phyloP scores from a whole-genome alignment of 2,113 vertebrate genomes.

The Cinclus cinclus region DNA sequence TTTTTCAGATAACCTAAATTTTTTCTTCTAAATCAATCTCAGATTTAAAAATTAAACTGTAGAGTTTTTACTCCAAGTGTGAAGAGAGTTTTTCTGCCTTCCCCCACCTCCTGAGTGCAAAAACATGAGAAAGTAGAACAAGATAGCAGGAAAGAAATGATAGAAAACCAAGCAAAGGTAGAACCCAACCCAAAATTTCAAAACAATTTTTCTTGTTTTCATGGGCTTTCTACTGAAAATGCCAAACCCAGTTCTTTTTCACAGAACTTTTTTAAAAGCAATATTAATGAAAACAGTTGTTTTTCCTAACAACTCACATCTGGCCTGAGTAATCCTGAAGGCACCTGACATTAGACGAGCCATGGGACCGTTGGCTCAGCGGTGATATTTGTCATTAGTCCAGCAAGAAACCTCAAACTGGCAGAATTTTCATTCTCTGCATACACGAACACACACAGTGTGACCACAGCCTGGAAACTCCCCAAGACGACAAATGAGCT shows the following conservation, averaged over 20 bases:
- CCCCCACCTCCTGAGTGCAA: not conserved
- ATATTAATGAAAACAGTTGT: conserved; percentile 37
- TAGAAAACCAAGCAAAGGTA: not conserved
- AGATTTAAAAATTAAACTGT: not conserved
- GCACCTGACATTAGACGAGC: conserved; percentile 52
- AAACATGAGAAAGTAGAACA: not conserved
- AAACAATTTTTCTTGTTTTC: not conserved
- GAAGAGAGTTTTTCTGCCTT: not conserved
- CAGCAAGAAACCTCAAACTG: conserved; percentile 62
- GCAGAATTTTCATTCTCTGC: conserved; percentile 56
- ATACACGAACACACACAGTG: conserved; percentile 62
- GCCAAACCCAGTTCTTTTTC: not conserved
- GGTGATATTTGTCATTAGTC: conserved; percentile 52
- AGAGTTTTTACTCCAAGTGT: not conserved
- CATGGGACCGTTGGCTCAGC: conserved; percentile 7
- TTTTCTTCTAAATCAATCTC: not conserved
- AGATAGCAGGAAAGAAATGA: not conserved
- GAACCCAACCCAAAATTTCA: not conserved
- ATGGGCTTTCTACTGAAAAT: not conserved
- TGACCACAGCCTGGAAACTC: conserved; percentile 65
- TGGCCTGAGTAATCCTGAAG: conserved; percentile 56
- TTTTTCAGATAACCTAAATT: not conserved
- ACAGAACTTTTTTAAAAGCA: not conserved
- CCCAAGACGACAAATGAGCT: conserved; percentile 58
- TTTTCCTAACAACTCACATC: conserved; percentile 39